Base-by-base conservation (phyloP, 1,140 invertebrate species). In the Meloidogyne exigua region DNA sequence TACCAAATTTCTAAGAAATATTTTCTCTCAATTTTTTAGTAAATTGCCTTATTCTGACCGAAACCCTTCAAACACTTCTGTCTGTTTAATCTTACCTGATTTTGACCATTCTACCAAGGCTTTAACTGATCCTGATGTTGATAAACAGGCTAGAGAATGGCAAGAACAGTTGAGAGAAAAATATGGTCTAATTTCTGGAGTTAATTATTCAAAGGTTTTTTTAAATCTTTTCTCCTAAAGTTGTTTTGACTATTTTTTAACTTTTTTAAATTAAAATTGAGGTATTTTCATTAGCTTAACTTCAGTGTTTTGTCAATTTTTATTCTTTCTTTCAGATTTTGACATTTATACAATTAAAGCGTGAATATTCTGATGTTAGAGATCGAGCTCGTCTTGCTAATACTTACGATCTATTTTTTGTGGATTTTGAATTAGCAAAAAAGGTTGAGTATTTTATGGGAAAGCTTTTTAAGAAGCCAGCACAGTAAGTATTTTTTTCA, bases 11-110 rank as follows among this genome's bases (percentile, higher is more conserved):
- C n/a, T n/a, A n/a, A n/a, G n/a, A n/a, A n/a, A n/a, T n/a, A n/a
- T n/a, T n/a, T n/a, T n/a, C n/a, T n/a, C n/a, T n/a, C n/a, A n/a
- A 44, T 62, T 70, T 21, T 21, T 42, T 36, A 84, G 82, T 23
- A 44, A 49, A 15, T 39, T 84, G 0, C 82, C 77, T 10, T 67
- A 70, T 67, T 39, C 82, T 15, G 81, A 82, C 10, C 42, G 68
- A 72, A 72, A 49, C 9, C 74, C 82, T 10, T 64, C 36, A 26
- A 82, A 84, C 39, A 73, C 79, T 11, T 73, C 79, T 15, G 66
- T 82, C 62, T 82, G 81, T 64, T 49, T 82, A n/a, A 82, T 82
- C 68, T 63, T 82, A 25, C 79, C 82, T 11, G 81, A 82, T 44
- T 64, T 82, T 25, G 67, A 84, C 15, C 76, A 71, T 39, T 79